Base-by-base conservation (phyloP, 2,113 vertebrate species). In the Hippocampus abdominalis region DNA sequence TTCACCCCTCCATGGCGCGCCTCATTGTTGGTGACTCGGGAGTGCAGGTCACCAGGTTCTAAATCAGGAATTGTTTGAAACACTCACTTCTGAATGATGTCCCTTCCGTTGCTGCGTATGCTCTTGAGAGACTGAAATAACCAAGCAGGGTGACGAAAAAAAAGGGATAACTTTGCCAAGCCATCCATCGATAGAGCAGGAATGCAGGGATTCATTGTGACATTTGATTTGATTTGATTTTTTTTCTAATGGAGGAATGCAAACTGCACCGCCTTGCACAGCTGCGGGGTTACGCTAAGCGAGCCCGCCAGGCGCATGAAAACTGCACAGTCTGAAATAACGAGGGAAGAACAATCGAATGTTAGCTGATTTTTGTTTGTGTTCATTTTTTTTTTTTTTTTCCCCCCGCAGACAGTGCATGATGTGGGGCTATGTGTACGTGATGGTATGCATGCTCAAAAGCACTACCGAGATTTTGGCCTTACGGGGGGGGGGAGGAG, bases 1-100 rank as follows among this genome's bases (percentile, higher is more conserved):
- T 93, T 82, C 92, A 93, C 84, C 90, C 90, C 10, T 89, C 90
- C 69, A 74, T 93, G 81, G 88, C 91, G 21, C 89, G 92, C 67
- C 84, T 93, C 71, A 90, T 93, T 42, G 92, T 92, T 10, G 92
- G 92, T 3, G 91, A 93, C 76, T 79, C 89, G 36, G 92, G 89
- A 75, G 81, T 89, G 61, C 88, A 80, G 80, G 89, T 91, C 74
- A 93, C 91, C 70, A 85, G 87, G 85, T 91, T 93, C 86, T 93
- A 88, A 44, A 92, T 84, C 82, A 78, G 78, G 74, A 81, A 86
- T 77, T 77, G 71, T 69, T 76, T 68, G 54, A 25, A 18, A 46
- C 73, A 73, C 74, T 82, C 81, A 15, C 11, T 84, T 72, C 73
- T 86, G 77, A 81, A 86, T 82, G 76, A 84, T 60, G 68, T 88